Evolutionary conservation across 2,888 invertebrate genomes (phyloP).

Genomic region (Leptopilina drosophilae): DNA sequence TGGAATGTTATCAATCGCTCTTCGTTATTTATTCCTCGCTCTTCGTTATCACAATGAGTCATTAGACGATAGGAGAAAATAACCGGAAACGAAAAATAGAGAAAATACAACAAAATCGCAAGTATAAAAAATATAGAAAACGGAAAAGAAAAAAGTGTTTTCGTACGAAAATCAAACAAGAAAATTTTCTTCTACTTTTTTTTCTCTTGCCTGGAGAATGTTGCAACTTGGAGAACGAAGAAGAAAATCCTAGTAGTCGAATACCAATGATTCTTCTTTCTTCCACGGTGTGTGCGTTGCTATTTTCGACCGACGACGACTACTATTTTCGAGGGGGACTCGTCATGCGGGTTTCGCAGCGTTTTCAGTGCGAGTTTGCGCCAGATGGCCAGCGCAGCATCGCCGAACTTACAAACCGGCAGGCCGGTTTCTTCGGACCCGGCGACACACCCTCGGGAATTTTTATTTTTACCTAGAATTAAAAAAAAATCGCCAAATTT

Average conservation of each 20-base stretch:
- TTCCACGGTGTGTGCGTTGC: conserved; percentile 66
- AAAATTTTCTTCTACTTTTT: background rate
- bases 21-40: no score
- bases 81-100: background rate
- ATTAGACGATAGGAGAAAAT: no score
- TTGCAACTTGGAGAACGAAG: conserved; percentile 61
- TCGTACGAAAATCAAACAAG: background rate
- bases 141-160: no score
- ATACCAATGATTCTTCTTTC: conserved; percentile 58
- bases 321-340: conserved; percentile 72
- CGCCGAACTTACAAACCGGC: conserved; percentile 56
- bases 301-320: conserved; percentile 69
- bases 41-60: no score
- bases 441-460: conserved; percentile 25
- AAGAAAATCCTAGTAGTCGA: conserved; percentile 5
- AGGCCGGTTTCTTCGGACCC: conserved; percentile 48
- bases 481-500: background rate
- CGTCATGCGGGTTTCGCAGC: conserved; percentile 69
- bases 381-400: conserved; percentile 70
- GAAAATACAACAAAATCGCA: background rate
- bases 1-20: background rate
- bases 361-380: conserved; percentile 71
- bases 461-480: conserved; percentile 1
- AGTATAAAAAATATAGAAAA: background rate
- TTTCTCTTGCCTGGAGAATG: conserved; percentile 37